phyloP scores from a whole-genome alignment of 2,888 invertebrate species.

The Erpobdella octoculata region DNA sequence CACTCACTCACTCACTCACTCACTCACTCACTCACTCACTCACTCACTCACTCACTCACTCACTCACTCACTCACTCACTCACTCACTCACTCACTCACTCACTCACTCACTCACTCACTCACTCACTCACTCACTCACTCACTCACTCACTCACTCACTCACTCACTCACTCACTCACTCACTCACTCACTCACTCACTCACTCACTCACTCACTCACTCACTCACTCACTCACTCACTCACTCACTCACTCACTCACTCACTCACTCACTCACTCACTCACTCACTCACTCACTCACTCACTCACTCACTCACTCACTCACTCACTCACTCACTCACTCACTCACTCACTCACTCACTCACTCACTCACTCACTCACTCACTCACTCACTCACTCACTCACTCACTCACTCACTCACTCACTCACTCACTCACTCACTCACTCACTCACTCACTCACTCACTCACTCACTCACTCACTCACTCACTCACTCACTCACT shows the following conservation, averaged over 20 bases:
- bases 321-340: conserved; percentile 31
- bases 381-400: conserved; percentile 32
- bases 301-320: conserved; percentile 14
- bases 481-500: conserved; percentile 27
- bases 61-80: background rate
- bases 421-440: conserved; percentile 14
- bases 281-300: background rate
- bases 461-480: conserved; percentile 23
- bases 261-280: background rate
- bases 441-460: conserved; percentile 25
- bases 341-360: conserved; percentile 31
- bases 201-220: background rate
- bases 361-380: conserved; percentile 30
- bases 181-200: background rate
- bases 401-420: conserved; percentile 30
- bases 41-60: background rate
- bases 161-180: background rate
- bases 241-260: background rate
- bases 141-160: background rate
- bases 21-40: conserved; percentile 10
- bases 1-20: conserved; percentile 32
- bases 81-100: background rate
- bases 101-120: background rate
- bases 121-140: background rate
- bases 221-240: background rate